Base-by-base conservation (phyloP, 2,888 invertebrate species). In the Azorinus chamasolen region DNA sequence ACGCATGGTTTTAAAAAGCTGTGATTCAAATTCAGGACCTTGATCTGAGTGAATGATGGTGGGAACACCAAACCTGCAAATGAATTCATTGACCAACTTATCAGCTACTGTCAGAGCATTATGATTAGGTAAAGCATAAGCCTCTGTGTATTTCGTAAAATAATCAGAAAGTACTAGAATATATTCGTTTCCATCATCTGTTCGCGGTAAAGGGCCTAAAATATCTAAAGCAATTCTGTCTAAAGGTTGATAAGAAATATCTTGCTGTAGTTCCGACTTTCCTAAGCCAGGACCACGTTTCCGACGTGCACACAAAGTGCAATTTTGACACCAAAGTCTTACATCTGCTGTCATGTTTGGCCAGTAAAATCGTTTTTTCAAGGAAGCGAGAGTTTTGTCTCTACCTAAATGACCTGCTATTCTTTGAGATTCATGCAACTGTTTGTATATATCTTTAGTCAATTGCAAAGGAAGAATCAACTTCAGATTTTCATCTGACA, bases 201-300 rank as follows among this genome's bases (percentile, higher is more conserved):
- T 22, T 14, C 32, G 3, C 3, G 32, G 48, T 1, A 51, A 25
- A 12, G 70, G 73, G 20, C 72, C 62, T 5, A 79, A 20, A 50
- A 80, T 73, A 37, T 80, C 80, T 20, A 76, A 37, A 4, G 70
- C 73, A 32, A 80, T 39, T 22, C 76, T 39, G 16, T 73, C 61
- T 70, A 76, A 39, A 2, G 73, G 73, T 8, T 24, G n/a, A 20
- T 14, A 22, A n/a, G 62, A 57, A 10, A 41, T 24, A 45, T 54
- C 39, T n/a, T 74, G 77, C 54, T 65, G 20, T 20, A 83, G 57
- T 3, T 68, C 68, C 6, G 70, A 76, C 41, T 68, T 83, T 0
- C 73, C 73, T 16, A 57, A 3, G 10, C 79, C 83, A 22, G 81
- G 75, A 27, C 78, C 79, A 16, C 75, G 68, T 68, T 83, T 83